Base-by-base conservation (phyloP, 30 jellyfish, hydroid and myxozoan genomes). In the Turritopsis dohrnii region DNA sequence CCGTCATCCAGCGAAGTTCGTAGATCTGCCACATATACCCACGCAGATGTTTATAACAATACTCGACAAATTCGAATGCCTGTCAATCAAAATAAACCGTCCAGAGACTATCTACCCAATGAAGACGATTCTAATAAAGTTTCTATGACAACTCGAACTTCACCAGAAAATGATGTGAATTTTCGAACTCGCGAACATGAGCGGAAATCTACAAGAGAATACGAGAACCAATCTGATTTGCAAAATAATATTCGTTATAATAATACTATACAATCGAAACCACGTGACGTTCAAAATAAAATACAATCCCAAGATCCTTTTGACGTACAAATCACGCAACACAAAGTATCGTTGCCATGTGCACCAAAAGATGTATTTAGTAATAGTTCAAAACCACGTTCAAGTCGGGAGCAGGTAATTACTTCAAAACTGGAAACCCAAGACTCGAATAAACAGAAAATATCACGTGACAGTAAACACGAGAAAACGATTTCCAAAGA, bases 31-130 rank as follows among this genome's bases (percentile, higher is more conserved):
- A 69, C 31, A 16, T n/a, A 23, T 69, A 23, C 16, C 19, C 31
- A 69, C 0, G 77, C 28, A 7, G 77, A 69, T 69, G 30, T 69
- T 69, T 69, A n/a, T 21, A 69, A 69, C 19, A 69, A 69, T 69
- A 27, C 77, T 0, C 77, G 77, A n/a, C 77, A 69, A 19, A n/a
- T 69, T n/a, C 77, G 30, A 9, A 69, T 69, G 77, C 77, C 77
- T 8, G 30, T 69, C 8, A n/a, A 27, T 69, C 31, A 69, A 69
- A 69, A 69, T 69, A 69, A 69, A 69, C 60, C 60, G 60, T 3
- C 60, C 9, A 3, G 9, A 3, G 60, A 41, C 60, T 41, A 41
- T 41, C 13, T 13, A 41, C 13, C 60, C 60, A 41, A 41, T 41
- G 60, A 41, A 41, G 13, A 41, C 5, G 60, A 41, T 41, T 41